Evolutionary conservation across 2,797 vertebrate genomes (phyloP).

Genomic region (Pipistrellus nathusii): DNA sequence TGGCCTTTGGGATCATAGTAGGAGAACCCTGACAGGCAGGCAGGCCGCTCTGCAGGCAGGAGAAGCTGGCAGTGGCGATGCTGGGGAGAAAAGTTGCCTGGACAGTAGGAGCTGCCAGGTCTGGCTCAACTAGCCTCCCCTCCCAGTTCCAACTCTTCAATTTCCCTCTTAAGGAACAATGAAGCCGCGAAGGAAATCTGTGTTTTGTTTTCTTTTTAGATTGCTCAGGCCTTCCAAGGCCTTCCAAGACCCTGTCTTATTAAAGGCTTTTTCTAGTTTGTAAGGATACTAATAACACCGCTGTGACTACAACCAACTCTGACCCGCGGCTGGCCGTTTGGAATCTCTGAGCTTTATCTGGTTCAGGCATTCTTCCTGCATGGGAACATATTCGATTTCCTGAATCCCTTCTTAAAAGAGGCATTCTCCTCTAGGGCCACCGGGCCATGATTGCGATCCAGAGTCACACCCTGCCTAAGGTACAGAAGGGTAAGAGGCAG

Average conservation of each 20-base stretch:
- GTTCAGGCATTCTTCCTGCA: constrained; percentile 81
- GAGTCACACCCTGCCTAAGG: constrained; percentile 75
- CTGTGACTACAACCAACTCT: constrained; percentile 65
- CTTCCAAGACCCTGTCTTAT: neutral
- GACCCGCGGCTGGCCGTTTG: constrained; percentile 71
- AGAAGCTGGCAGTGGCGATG: neutral
- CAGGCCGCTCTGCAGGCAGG: neutral
- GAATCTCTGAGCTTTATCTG: constrained; percentile 80
- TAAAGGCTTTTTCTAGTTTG: constrained; percentile 47
- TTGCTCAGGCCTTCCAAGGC: neutral
- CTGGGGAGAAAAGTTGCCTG: neutral
- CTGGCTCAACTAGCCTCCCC: neutral
- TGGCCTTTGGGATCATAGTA: neutral
- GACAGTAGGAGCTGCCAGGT: neutral
- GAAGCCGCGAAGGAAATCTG: neutral
- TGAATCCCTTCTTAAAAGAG: constrained; percentile 80
- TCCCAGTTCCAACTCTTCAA: neutral
- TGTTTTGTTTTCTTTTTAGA: neutral
- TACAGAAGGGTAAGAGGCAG: constrained; percentile 42
- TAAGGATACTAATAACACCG: neutral
- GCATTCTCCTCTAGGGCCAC: constrained; percentile 20
- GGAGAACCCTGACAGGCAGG: neutral
- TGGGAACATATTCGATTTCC: constrained; percentile 84
- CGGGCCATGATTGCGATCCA: neutral
- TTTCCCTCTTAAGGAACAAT: neutral